phyloP scores from a whole-genome alignment of 2,797 vertebrate species.

The Hapalemur alaotrensis region DNA sequence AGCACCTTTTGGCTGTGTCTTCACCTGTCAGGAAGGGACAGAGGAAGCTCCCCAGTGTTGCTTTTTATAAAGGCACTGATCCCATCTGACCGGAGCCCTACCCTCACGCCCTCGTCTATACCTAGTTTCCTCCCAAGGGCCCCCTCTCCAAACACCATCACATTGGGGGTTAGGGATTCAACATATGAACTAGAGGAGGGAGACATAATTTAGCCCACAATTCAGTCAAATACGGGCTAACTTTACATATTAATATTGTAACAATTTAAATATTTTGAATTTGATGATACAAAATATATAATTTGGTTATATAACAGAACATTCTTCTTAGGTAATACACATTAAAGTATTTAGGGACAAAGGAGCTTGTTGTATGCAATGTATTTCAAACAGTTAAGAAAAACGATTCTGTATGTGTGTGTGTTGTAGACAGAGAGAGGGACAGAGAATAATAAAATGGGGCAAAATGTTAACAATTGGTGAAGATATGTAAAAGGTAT shows the following conservation, averaged over 20 bases:
- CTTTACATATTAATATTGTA: not conserved
- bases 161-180: not conserved
- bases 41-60: not conserved
- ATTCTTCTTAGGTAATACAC: not conserved
- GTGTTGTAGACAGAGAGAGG: not conserved
- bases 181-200: not conserved
- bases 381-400: constrained; percentile 11
- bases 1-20: not conserved
- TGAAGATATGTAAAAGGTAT: not conserved
- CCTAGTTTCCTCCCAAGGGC: not conserved
- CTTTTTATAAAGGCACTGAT: not conserved
- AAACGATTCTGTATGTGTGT: not conserved
- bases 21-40: not conserved
- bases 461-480: not conserved
- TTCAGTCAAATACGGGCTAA: not conserved
- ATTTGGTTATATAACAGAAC: not conserved
- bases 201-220: not conserved
- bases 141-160: not conserved
- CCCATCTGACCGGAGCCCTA: not conserved
- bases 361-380: not conserved
- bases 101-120: not conserved
- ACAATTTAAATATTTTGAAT: constrained; percentile 14
- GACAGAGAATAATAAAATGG: not conserved
- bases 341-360: not conserved
- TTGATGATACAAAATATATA: not conserved